These are phyloP conservation scores for Astur gentilis DNA, from an alignment of 2,113 vertebrate genomes.

Conservation along the genomic window DNA sequence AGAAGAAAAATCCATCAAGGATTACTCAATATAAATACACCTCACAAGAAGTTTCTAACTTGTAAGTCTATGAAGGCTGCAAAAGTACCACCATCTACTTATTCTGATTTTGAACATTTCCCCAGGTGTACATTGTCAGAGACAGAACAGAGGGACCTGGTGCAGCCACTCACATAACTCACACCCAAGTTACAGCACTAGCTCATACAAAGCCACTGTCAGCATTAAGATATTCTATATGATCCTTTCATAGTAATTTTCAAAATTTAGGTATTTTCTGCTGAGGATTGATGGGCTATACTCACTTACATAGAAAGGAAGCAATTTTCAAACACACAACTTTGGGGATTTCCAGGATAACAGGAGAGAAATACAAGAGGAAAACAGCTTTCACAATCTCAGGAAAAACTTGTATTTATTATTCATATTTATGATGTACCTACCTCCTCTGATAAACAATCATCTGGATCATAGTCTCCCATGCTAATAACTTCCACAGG, in stretches of 20 bases:
- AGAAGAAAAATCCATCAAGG: background rate
- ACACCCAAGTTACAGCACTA: background rate
- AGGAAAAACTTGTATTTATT: background rate
- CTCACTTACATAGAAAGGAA: background rate
- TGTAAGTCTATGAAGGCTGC: background rate
- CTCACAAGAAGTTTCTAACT: background rate
- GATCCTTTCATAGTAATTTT: background rate
- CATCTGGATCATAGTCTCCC: conserved; percentile 90
- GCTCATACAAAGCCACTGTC: background rate
- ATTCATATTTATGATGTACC: background rate
- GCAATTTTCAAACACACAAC: background rate
- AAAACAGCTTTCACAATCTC: background rate
- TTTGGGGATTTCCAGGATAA: background rate
- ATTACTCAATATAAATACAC: background rate
- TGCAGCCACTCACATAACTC: background rate
- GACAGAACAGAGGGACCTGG: background rate
- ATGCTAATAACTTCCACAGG: conserved; percentile 78
- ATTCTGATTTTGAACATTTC: background rate
- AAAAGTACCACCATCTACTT: background rate
- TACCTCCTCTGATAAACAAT: conserved; percentile 87
- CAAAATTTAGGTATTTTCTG: background rate
- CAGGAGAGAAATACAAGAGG: background rate
- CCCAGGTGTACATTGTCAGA: background rate
- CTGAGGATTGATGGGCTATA: background rate
- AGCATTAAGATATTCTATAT: accelerated